A percentile compares a stretch with the other conserved stretches of the same genome.
Evolutionary conservation across 2,797 vertebrate species (phyloP).

Genomic region (Chromis chromis): DNA sequence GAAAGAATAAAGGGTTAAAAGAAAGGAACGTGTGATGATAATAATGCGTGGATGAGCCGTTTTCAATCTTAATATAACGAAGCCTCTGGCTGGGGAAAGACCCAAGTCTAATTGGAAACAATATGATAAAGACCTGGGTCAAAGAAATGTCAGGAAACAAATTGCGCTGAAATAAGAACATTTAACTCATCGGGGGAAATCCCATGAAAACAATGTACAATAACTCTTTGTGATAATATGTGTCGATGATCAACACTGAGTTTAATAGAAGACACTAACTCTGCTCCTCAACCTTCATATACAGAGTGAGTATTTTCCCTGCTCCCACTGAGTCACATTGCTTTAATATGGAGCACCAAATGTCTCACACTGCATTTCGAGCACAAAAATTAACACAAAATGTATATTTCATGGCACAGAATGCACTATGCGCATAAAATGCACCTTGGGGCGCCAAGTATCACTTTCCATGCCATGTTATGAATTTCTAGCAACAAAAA

Average conservation of each 20-base stretch:
- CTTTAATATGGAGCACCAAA: conserved; percentile 39
- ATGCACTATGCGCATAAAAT: conserved; percentile 59
- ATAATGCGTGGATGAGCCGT: conserved; percentile 1
- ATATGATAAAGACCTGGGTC: neutral
- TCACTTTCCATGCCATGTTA: conserved; percentile 32
- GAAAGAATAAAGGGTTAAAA: neutral
- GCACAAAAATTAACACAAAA: conserved; percentile 33
- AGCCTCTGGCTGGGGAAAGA: neutral
- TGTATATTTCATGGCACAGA: conserved; percentile 67
- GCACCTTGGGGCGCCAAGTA: conserved; percentile 54
- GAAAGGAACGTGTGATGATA: neutral
- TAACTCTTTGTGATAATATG: conserved; percentile 18
- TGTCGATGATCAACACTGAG: conserved; percentile 8
- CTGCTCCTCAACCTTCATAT: neutral
- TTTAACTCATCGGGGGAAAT: neutral
- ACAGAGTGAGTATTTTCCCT: conserved; percentile 7
- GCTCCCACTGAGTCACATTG: neutral
- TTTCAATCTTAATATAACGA: neutral
- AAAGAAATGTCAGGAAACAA: neutral
- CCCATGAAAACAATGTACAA: neutral
- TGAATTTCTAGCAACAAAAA: conserved; percentile 47
- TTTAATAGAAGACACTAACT: neutral
- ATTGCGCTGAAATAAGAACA: neutral
- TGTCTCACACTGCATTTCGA: conserved; percentile 39
- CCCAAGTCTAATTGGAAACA: conserved; percentile 3